These are phyloP conservation scores for Microdon myrmicae DNA, from an alignment of 2,888 invertebrate genomes.

Conservation along the genomic window DNA sequence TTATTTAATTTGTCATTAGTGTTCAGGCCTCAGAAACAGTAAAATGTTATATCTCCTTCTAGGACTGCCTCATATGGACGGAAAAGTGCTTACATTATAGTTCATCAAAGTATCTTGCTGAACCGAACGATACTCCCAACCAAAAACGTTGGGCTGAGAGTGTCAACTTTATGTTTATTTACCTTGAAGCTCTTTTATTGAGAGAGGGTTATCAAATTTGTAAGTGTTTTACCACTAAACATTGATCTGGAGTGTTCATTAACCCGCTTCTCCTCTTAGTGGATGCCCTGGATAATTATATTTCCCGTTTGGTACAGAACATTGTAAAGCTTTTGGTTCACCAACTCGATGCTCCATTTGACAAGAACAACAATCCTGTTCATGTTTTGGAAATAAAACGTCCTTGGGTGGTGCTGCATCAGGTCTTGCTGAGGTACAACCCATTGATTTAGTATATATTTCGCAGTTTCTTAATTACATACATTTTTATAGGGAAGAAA, in stretches of 20 bases:
- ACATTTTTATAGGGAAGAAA: constrained; percentile 71
- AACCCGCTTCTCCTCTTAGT: constrained; percentile 56
- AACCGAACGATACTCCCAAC: constrained; percentile 62
- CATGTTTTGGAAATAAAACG: constrained; percentile 77
- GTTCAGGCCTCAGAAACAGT: too few species aligned
- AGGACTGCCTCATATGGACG: constrained; percentile 80
- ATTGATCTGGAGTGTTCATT: constrained; percentile 12
- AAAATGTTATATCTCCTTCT: too few species aligned
- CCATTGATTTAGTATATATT: background rate
- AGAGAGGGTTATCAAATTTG: constrained; percentile 69
- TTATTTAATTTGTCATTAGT: too few species aligned
- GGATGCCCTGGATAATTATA: constrained; percentile 70
- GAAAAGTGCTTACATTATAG: constrained; percentile 81
- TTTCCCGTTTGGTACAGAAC: constrained; percentile 77
- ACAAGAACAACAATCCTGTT: constrained; percentile 73
- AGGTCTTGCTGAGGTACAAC: constrained; percentile 75
- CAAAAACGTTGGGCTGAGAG: constrained; percentile 68
- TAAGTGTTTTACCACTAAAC: constrained; percentile 59
- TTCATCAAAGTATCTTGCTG: constrained; percentile 72
- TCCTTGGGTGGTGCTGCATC: constrained; percentile 87
- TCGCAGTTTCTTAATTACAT: background rate
- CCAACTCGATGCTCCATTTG: constrained; percentile 74
- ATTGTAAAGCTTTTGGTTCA: constrained; percentile 80
- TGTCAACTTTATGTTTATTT: constrained; percentile 65
- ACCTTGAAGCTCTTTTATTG: constrained; percentile 69